A percentile compares a stretch with the other conserved stretches of the same genome.
Conservation (phyloP, 2,113 vertebrate genomes). For the Mola mola region DNA sequence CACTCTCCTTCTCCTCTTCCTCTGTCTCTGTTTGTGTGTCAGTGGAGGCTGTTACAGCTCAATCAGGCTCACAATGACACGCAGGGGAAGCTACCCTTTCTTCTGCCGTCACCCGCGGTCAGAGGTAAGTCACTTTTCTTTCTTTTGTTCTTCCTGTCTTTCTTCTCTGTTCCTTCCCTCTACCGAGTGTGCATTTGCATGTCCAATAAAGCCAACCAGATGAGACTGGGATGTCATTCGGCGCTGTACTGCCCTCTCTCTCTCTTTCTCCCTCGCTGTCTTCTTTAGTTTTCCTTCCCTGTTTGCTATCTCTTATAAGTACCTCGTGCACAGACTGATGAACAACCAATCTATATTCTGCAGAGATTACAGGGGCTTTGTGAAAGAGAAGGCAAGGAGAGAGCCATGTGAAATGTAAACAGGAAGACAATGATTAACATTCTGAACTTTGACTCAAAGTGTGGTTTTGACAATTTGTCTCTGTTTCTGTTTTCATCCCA, state of each 20-base stretch:
- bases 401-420: constrained; percentile 63
- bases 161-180: constrained; percentile 32
- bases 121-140: constrained; percentile 64
- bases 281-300: constrained; percentile 41
- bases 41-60: constrained; percentile 55
- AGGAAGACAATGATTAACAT: constrained; percentile 58
- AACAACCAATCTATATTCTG: constrained; percentile 63
- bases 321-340: constrained; percentile 60
- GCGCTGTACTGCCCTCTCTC: constrained; percentile 1
- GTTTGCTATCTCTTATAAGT: constrained; percentile 62
- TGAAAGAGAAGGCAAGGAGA: constrained; percentile 57
- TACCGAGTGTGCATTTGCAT: constrained; percentile 23
- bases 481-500: no score
- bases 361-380: constrained; percentile 57
- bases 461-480: constrained; percentile 33
- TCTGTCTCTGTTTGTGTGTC: constrained; percentile 37
- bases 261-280: constrained; percentile 17
- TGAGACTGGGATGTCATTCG: constrained; percentile 45
- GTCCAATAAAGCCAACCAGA: constrained; percentile 48
- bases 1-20: constrained; percentile 24
- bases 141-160: not conserved
- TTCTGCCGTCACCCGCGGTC: constrained; percentile 38
- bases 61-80: constrained; percentile 57
- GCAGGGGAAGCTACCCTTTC: constrained; percentile 37
- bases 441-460: constrained; percentile 35